phyloP scores from a whole-genome alignment of 2,797 vertebrate species.

The Epinephelus malabaricus region DNA sequence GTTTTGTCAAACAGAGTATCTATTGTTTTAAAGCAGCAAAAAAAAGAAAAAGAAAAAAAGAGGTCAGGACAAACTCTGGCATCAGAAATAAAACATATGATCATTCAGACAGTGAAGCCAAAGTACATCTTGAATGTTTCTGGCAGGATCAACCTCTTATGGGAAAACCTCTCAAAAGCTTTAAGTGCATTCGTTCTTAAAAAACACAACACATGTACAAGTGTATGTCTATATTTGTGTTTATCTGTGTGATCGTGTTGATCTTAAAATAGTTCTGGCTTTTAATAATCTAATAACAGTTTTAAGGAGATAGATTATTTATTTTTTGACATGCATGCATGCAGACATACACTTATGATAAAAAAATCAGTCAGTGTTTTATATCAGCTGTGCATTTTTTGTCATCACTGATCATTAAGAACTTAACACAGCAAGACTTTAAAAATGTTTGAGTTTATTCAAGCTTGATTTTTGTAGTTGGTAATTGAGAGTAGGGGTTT shows the following conservation, averaged over 20 bases:
- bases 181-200: slow-evolving; percentile 23
- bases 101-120: slow-evolving; percentile 25
- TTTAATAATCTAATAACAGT: background rate
- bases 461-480: too few relatives aligned
- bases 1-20: slow-evolving; percentile 9
- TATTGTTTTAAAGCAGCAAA: slow-evolving; percentile 49
- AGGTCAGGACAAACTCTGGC: slow-evolving; percentile 11
- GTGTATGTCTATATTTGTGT: background rate
- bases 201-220: slow-evolving; percentile 34
- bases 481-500: too few relatives aligned
- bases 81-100: slow-evolving; percentile 29
- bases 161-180: slow-evolving; percentile 24
- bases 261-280: slow-evolving; percentile 42
- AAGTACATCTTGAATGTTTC: slow-evolving; percentile 36
- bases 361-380: slow-evolving; percentile 6
- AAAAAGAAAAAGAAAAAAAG: background rate
- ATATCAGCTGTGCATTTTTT: background rate
- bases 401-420: background rate
- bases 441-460: too few relatives aligned
- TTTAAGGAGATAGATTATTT: slow-evolving; percentile 12
- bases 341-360: background rate
- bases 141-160: slow-evolving; percentile 30
- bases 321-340: background rate
- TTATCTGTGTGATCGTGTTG: background rate
- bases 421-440: background rate